Base-by-base conservation (phyloP, 1,140 invertebrate genomes). In the Drosophila gunungcola region DNA sequence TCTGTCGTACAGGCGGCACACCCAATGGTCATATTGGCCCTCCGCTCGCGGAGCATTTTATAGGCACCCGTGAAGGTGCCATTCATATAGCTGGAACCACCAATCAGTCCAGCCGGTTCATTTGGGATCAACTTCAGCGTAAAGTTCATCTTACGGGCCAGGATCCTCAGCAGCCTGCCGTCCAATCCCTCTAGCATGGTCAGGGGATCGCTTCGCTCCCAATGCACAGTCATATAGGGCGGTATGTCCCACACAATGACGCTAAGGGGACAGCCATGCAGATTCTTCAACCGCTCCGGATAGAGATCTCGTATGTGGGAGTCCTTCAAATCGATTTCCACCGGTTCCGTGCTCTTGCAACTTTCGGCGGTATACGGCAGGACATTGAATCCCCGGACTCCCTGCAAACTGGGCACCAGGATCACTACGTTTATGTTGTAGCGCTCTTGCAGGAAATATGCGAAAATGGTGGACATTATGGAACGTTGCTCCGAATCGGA, bases 41-140 rank as follows among this genome's bases (percentile, higher is more conserved):
- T 78, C 0, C 64, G 48, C 21, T 89, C 36, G 2, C 16, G 55
- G 0, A 89, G 69, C 84, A 89, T 84, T 3, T 10, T 10, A 27
- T 60, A 89, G 34, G 80, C 73, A 0, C 84, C 84, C 0, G 77
- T 89, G n/a, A 89, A 36, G n/a, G 61, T 89, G 45, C 84, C 84
- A 6, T 89, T 89, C 9, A 29, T 1, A 2, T 48, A 68, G 27
- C 45, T 80, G 4, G 36, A 10, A 2, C 84, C 84, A 7, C 84
- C 84, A 0, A 89, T 52, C 0, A 89, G 27, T 0, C 36, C 16
- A 0, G 38, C 10, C 7, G 84, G 84, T 12, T 89, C 84, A 21
- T 89, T 89, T 0, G 10, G 27, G 3, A 84, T 2, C 46, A 84
- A 6, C 1, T 27, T 0, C 3, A 80, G 0, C 1, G 34, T 77